Base-by-base conservation (phyloP, 2,797 vertebrate species). In the Amblyopsis hoosieri region DNA sequence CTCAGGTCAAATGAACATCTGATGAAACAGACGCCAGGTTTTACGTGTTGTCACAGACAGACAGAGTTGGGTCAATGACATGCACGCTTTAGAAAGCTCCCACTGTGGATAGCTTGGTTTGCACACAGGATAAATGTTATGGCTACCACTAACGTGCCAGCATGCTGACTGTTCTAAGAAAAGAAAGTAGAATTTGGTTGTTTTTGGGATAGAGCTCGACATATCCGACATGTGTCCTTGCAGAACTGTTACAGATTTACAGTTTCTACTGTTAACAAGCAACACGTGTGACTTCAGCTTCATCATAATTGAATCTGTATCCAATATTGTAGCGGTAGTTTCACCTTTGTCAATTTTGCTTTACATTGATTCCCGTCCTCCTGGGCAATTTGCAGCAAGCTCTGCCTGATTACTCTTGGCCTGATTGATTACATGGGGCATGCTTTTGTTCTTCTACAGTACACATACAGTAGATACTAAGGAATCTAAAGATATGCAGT, bases 301-400 rank as follows among this genome's bases (percentile, higher is more conserved):
- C 3, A 37, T 76, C 77, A 80, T 82, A 79, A 80, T 72, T 75
- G 64, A 80, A 82, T 80, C 80, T 74, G 79, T 77, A 86, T 82
- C 65, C 63, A 83, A 78, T 72, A 76, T 69, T 71, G 52, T 61
- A 68, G 61, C 68, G 66, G 81, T 85, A 82, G 76, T 81, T 85
- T 83, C 65, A 84, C 88, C 85, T 85, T 79, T 81, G 81, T 84
- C 83, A 85, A 54, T 84, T 82, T 86, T 72, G 78, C 83, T 79
- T 79, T 79, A 80, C 86, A 89, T 86, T 83, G 82, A 89, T 87
- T 79, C 47, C 47, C 69, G 54, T 74, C 75, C 83, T 87, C 82
- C 84, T 67, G 72, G 74, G 85, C 73, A 37, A 87, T 87, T 87
- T 87, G 78, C 71, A 62, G 75, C 72, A 85, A 84, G 80, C 84